Percentiles rank a stretch among this genome's conserved stretches.
Conservation (phyloP, 64 coral and sea anemone genomes). For the Montipora sp. region DNA sequence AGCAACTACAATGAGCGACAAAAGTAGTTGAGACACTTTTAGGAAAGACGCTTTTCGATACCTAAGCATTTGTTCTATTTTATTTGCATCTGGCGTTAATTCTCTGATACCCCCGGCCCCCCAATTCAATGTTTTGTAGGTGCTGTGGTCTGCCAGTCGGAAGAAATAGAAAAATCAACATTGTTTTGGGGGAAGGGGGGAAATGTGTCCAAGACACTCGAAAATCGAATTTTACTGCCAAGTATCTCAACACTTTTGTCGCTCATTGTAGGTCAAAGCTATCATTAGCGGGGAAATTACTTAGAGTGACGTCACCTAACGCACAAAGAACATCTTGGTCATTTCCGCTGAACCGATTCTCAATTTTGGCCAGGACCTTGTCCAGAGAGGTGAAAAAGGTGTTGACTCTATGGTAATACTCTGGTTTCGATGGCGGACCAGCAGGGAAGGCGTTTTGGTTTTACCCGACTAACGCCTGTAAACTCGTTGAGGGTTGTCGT, state of each 20-base stretch:
- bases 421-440: neutral
- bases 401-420: conserved; percentile 2
- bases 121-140: too few species aligned
- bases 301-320: neutral
- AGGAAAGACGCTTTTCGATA: too few species aligned
- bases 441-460: neutral
- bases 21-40: too few species aligned
- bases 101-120: too few species aligned
- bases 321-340: neutral
- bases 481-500: neutral
- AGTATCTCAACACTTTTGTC: too few species aligned
- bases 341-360: conserved; percentile 1
- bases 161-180: too few species aligned
- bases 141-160: too few species aligned
- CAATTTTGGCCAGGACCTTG: neutral
- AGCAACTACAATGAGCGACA: neutral
- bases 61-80: too few species aligned
- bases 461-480: neutral
- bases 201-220: too few species aligned
- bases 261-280: neutral
- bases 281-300: neutral
- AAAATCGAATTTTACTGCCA: too few species aligned
- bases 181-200: too few species aligned
- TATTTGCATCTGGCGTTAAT: too few species aligned
- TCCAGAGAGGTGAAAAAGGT: neutral